phyloP scores from a whole-genome alignment of 2,888 invertebrate genomes.

The Ypsolopha sequella region DNA sequence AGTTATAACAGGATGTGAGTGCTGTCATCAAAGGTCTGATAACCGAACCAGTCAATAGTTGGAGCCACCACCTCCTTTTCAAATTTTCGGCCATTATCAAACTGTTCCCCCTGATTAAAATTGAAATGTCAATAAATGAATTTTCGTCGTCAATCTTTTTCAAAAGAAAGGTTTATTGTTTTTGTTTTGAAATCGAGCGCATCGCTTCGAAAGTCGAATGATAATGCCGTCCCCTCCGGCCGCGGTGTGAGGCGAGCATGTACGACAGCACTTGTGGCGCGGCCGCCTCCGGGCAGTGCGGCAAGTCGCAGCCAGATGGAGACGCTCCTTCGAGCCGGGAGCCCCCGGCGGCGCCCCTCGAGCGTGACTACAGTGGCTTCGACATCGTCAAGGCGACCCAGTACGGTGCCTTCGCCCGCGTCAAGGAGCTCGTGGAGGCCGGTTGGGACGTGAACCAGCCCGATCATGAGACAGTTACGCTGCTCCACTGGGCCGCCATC shows the following conservation, averaged over 20 bases:
- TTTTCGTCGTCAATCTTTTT: neutral
- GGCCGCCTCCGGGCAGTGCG: slow-evolving; percentile 75
- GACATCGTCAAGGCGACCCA: slow-evolving; percentile 97
- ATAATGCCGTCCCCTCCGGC: no score
- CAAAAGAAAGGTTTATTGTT: slow-evolving; percentile 1
- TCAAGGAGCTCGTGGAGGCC: slow-evolving; percentile 88
- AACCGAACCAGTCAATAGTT: no score
- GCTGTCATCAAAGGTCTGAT: no score
- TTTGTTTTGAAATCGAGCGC: no score
- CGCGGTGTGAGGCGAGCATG: slow-evolving; percentile 41
- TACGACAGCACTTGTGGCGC: slow-evolving; percentile 81
- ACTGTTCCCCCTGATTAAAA: no score
- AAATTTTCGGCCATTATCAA: no score
- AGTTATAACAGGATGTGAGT: no score
- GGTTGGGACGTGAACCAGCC: slow-evolving; percentile 96
- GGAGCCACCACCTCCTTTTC: no score
- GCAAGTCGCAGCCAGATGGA: slow-evolving; percentile 73
- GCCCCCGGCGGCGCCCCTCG: slow-evolving; percentile 71
- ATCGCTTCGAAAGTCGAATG: no score
- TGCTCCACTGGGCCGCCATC: slow-evolving; percentile 99
- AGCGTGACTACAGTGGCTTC: slow-evolving; percentile 81
- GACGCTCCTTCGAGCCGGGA: slow-evolving; percentile 73
- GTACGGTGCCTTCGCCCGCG: slow-evolving; percentile 89
- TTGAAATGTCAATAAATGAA: neutral
- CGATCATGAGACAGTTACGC: slow-evolving; percentile 94